phyloP scores from a whole-genome alignment of 2,113 vertebrate genomes.

The Cinclus cinclus region DNA sequence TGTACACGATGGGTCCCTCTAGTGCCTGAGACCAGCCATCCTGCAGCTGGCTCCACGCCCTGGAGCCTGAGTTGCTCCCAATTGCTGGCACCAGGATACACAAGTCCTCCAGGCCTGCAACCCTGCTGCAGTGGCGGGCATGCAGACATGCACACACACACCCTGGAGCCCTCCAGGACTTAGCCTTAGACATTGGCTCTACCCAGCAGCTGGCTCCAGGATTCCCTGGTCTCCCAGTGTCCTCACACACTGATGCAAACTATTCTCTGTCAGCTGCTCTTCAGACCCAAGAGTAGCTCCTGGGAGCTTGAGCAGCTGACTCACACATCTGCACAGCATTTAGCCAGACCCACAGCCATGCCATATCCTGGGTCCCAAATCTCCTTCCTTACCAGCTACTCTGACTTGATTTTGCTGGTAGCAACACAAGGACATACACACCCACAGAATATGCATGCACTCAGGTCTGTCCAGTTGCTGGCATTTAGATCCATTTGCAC shows the following conservation, averaged over 20 bases:
- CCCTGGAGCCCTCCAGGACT: not conserved
- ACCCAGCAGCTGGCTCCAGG: not conserved
- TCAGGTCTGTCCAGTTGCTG: not conserved
- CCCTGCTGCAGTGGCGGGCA: not conserved
- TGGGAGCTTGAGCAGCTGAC: not conserved
- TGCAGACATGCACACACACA: no score
- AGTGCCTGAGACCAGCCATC: not conserved
- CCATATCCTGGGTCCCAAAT: not conserved
- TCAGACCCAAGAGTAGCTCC: not conserved
- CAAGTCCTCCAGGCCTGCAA: not conserved
- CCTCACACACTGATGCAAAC: not conserved
- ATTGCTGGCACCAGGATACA: not conserved
- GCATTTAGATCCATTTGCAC: not conserved
- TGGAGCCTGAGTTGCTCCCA: not conserved
- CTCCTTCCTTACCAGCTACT: not conserved
- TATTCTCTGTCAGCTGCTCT: not conserved
- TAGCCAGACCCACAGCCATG: not conserved
- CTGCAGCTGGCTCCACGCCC: not conserved
- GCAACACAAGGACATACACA: accelerated
- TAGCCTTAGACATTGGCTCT: not conserved
- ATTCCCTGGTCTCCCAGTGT: not conserved
- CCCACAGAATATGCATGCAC: not conserved
- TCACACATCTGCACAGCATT: not conserved
- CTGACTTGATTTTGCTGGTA: not conserved
- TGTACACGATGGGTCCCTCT: not conserved